Conservation (phyloP, 2,797 vertebrate genomes). For the Synanceia verrucosa region DNA sequence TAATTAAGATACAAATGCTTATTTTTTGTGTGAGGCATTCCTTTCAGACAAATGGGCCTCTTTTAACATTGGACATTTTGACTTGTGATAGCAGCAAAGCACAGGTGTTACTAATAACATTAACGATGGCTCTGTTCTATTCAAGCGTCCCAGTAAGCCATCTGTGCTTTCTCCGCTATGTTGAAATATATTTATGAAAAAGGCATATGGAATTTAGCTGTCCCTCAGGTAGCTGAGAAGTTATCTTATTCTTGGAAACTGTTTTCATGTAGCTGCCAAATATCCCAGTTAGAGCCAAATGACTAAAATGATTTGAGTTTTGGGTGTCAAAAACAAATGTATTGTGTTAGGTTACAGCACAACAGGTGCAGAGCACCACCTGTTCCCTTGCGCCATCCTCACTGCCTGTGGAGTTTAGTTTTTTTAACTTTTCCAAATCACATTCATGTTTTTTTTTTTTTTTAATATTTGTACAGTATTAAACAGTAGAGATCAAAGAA, state of each 20-base stretch:
- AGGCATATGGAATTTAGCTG: not conserved
- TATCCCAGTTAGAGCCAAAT: not conserved
- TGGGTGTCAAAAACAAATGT: not conserved
- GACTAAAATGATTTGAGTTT: not conserved
- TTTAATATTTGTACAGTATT: too few species aligned
- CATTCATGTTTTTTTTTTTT: not conserved
- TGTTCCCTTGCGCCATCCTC: not conserved
- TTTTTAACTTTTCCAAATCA: not conserved
- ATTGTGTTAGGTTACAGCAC: not conserved
- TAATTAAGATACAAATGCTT: not conserved
- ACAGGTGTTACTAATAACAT: not conserved
- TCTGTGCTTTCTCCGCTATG: not conserved
- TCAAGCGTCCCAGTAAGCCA: not conserved
- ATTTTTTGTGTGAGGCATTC: not conserved
- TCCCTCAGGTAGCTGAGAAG: not conserved
- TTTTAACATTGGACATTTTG: not conserved
- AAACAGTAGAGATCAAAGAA: not conserved
- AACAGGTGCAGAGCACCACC: not conserved
- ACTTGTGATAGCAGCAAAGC: not conserved
- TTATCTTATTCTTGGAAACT: not conserved
- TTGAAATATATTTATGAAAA: not conserved
- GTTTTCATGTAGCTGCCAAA: not conserved
- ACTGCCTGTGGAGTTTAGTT: not conserved
- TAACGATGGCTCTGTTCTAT: not conserved
- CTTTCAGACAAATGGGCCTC: not conserved